These are phyloP conservation scores for Ibycter americanus DNA, from an alignment of 2,797 vertebrate species.

Conservation along the genomic window DNA sequence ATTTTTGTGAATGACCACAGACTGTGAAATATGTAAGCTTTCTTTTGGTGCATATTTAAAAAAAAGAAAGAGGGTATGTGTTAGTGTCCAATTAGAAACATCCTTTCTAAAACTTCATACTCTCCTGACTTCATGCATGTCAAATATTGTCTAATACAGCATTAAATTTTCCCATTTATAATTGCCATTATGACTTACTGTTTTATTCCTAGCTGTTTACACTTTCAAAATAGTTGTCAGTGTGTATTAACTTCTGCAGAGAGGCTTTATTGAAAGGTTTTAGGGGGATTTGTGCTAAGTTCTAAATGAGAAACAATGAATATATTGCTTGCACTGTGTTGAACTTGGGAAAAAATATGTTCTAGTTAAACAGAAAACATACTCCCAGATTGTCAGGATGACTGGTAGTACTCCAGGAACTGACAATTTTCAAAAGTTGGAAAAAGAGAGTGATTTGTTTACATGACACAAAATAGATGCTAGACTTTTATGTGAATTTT, in stretches of 20 bases:
- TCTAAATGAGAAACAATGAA: neutral
- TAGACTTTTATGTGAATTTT: neutral
- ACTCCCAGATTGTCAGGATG: neutral
- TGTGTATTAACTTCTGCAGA: neutral
- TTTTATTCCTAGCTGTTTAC: neutral
- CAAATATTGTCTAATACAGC: neutral
- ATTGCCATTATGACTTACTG: neutral
- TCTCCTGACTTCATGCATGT: neutral
- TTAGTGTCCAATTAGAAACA: neutral
- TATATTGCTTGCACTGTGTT: neutral
- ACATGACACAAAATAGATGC: neutral
- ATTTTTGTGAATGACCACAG: neutral
- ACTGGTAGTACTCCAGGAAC: neutral
- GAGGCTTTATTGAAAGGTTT: neutral
- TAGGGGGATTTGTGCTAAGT: neutral
- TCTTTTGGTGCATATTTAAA: neutral
- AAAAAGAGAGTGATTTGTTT: neutral
- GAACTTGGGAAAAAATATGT: neutral
- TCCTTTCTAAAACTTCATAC: neutral
- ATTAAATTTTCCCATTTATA: neutral
- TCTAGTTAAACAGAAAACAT: neutral
- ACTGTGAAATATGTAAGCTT: neutral
- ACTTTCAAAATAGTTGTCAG: neutral
- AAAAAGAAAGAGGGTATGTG: neutral
- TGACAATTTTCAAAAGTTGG: neutral